Evolutionary conservation across 1,140 invertebrate genomes (phyloP).

Genomic region (Microplitis mediator): DNA sequence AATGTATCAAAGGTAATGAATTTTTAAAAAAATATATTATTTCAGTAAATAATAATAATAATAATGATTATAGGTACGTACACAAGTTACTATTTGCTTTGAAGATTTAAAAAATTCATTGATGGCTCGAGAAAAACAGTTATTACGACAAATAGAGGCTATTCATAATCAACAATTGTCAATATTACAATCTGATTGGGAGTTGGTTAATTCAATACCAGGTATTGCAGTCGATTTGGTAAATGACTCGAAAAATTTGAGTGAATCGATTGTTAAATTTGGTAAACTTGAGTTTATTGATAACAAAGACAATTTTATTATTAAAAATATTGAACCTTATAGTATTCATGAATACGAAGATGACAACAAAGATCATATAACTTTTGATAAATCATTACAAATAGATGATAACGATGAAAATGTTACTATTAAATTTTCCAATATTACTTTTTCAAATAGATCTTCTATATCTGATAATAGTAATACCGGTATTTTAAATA

Average conservation of each 20-base stretch:
- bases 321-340: conserved; percentile 54
- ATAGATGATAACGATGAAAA: conserved; percentile 46
- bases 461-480: background rate
- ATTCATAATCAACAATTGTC: conserved; percentile 60
- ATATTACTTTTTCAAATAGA: conserved; percentile 31
- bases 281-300: conserved; percentile 61
- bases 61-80: conserved; percentile 50
- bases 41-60: too few relatives aligned
- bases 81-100: conserved; percentile 59
- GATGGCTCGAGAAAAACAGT: conserved; percentile 61
- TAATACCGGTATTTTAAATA: background rate
- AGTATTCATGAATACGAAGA: conserved; percentile 58
- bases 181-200: conserved; percentile 49
- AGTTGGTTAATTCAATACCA: conserved; percentile 40
- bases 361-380: conserved; percentile 58
- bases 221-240: conserved; percentile 49
- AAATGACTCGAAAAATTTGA: conserved; percentile 50
- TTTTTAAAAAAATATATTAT: too few relatives aligned
- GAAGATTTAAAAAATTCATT: conserved; percentile 56
- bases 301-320: conserved; percentile 53
- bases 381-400: conserved; percentile 62
- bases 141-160: conserved; percentile 64
- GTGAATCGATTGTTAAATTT: conserved; percentile 58
- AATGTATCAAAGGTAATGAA: conserved; percentile 48
- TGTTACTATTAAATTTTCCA: conserved; percentile 44